Evolutionary conservation across 2,888 invertebrate species (phyloP).

Genomic region (Limenitis camilla): DNA sequence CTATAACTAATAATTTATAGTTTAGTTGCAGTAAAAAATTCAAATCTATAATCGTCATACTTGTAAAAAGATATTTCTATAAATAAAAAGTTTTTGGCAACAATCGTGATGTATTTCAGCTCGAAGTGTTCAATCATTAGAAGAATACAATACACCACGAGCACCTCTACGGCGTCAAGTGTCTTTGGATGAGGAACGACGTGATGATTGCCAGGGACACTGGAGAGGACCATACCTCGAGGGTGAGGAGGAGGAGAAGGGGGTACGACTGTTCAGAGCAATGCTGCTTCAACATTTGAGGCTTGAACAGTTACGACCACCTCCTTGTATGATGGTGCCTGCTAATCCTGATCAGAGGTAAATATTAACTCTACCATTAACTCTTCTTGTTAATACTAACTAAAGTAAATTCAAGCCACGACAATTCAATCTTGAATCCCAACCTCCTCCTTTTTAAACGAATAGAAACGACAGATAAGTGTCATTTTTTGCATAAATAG

Average conservation of each 20-base stretch:
- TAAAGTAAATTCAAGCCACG: too few relatives aligned
- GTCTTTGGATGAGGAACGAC: conserved; percentile 64
- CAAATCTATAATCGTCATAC: too few relatives aligned
- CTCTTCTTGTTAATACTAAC: neutral
- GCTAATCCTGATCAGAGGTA: conserved; percentile 64
- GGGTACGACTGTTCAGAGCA: conserved; percentile 67
- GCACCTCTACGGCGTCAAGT: conserved; percentile 65
- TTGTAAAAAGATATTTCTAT: neutral
- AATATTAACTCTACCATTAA: neutral
- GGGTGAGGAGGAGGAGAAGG: conserved; percentile 64
- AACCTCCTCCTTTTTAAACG: too few relatives aligned
- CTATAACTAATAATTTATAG: too few relatives aligned
- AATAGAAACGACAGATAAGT: too few relatives aligned
- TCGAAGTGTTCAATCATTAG: conserved; percentile 61
- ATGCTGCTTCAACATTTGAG: conserved; percentile 61
- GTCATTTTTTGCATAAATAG: too few relatives aligned
- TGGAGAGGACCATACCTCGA: conserved; percentile 57
- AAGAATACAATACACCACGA: conserved; percentile 60
- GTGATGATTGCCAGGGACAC: conserved; percentile 68
- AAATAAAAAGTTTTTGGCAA: neutral
- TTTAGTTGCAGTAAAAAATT: too few relatives aligned
- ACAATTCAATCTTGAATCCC: too few relatives aligned
- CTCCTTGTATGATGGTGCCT: conserved; percentile 53
- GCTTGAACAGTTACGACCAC: conserved; percentile 58
- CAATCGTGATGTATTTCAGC: conserved; percentile 32